These are phyloP conservation scores for Eulemur rufifrons DNA, from an alignment of 2,113 vertebrate species.

Conservation along the genomic window DNA sequence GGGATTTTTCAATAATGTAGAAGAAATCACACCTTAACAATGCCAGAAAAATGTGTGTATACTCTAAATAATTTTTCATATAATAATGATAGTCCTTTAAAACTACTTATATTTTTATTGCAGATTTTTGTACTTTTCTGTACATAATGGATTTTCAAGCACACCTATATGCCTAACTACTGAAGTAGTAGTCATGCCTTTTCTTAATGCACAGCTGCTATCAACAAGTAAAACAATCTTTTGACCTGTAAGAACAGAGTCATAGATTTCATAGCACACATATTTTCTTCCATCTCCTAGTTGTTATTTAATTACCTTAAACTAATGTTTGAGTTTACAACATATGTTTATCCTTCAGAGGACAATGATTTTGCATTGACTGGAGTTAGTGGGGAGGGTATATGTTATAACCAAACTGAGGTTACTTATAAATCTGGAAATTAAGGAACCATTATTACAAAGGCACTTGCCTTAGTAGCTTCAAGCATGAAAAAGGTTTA, in stretches of 20 bases:
- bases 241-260: neutral
- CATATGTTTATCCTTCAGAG: conserved; percentile 19
- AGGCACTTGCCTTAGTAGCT: conserved; percentile 42
- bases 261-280: neutral
- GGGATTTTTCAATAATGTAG: neutral
- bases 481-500: conserved; percentile 55
- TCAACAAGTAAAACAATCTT: neutral
- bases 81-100: neutral
- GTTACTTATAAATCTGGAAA: conserved; percentile 39
- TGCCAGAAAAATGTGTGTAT: neutral
- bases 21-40: neutral
- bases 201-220: neutral
- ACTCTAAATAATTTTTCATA: neutral
- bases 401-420: neutral
- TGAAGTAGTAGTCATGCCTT: neutral
- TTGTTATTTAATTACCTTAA: conserved; percentile 38
- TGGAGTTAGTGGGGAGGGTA: neutral
- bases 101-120: conserved; percentile 2
- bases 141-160: neutral
- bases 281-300: conserved; percentile 14
- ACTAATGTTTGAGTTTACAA: conserved; percentile 38
- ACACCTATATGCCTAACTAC: neutral
- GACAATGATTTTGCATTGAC: conserved; percentile 33
- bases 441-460: conserved; percentile 39
- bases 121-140: neutral